Evolutionary conservation across 2,888 invertebrate species (phyloP), one percentile per base, ranked within the genome.

Genomic region (Nymphalis polychloros): DNA sequence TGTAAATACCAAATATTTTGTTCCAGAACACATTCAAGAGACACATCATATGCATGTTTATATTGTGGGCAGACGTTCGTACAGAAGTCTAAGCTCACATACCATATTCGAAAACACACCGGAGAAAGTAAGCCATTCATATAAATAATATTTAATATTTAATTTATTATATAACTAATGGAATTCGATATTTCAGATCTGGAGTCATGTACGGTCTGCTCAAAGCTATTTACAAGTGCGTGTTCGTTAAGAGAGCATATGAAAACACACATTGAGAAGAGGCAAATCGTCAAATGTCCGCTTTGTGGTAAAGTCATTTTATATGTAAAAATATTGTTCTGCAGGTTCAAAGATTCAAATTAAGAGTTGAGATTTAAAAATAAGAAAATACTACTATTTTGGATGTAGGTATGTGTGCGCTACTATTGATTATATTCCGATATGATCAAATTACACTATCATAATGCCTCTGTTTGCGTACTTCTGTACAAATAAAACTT

Each of bases 61-160:
- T 92, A 93, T 73, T 94, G 94, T 74, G 93, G 93, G 0, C 93
- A 93, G 76, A 92, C 92, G 0, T 94, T 94, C 73, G 92, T 90
- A 0, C 93, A 93, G 80, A 93, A 93, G 74, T 93, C 94, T 1
- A 94, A 94, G 74, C 81, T 94, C 10, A 93, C 90, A 0, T 94
- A 94, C 74, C 94, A 94, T 75, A 90, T 93, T 48, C 81, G 93
- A 48, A 93, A 90, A 75, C 94, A 94, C 73, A 94, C 94, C 0
- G 94, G 94, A 31, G 93, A 93, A 80, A 93, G 93, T 92, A 74
- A 88, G 86, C 89, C 17, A 8, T 55, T 55, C 2, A 5, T 16
- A 53, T 27, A 16, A 16, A 27, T 16, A 16, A 2, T 27, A 20
- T 27, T 50, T 19, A 2, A 2, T 6, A 23, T 53, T 16, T 5